Evolutionary conservation across 2,113 vertebrate genomes (phyloP).

Genomic region (Plecotus auritus): DNA sequence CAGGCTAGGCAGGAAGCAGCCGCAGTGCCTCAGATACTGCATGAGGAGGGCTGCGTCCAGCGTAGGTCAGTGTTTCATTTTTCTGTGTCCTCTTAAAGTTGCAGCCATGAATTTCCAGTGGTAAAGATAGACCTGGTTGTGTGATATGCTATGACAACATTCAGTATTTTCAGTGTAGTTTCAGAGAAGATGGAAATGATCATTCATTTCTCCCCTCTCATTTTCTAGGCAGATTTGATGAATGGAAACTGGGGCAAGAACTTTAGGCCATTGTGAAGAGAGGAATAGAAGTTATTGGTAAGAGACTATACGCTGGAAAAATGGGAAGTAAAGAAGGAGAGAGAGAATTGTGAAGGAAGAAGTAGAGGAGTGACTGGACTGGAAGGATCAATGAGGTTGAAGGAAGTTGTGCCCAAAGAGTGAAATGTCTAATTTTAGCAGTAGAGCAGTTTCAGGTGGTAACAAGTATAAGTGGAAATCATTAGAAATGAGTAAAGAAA

Average conservation of each 20-base stretch:
- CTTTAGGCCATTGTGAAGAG: neutral
- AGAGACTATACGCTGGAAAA: neutral
- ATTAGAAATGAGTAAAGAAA: neutral
- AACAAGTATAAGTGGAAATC: neutral
- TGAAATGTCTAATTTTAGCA: neutral
- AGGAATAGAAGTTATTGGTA: neutral
- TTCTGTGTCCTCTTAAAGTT: neutral
- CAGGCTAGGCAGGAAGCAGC: neutral
- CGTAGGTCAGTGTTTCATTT: too few relatives aligned
- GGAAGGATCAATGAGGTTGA: neutral
- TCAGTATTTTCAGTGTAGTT: neutral
- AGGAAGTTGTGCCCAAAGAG: neutral
- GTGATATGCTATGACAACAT: neutral
- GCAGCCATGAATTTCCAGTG: neutral
- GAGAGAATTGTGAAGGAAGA: neutral
- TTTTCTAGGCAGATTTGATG: neutral
- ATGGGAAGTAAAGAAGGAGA: neutral
- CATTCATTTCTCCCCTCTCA: neutral
- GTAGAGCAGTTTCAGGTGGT: neutral
- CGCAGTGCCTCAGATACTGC: too few relatives aligned
- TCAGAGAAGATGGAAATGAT: neutral
- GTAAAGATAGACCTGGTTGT: fast-evolving
- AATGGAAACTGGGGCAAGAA: neutral
- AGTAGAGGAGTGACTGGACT: neutral
- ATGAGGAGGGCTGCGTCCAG: too few relatives aligned